A percentile compares a stretch with the other conserved stretches of the same genome.
Conservation (phyloP, 1,140 invertebrate genomes). For the Stratiolaelaps scimitus region DNA sequence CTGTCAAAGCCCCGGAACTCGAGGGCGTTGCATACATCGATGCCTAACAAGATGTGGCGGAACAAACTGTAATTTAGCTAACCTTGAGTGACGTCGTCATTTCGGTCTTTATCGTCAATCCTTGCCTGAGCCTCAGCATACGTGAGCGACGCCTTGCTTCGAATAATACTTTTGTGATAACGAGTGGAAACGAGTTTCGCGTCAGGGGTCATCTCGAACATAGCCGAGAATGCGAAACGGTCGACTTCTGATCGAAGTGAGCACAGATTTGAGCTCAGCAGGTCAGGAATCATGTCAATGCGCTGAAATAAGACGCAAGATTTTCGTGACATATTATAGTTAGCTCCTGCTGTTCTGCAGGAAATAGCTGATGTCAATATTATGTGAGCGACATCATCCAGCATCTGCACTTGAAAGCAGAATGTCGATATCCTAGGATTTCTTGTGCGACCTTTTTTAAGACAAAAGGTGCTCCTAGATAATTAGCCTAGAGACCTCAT, state of each 20-base stretch:
- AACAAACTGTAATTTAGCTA: background rate
- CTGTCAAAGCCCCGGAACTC: too few relatives aligned
- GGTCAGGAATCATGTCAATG: slow-evolving; percentile 51
- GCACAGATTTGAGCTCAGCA: slow-evolving; percentile 82
- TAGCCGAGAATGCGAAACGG: slow-evolving; percentile 74
- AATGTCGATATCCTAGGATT: too few relatives aligned
- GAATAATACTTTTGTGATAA: slow-evolving; percentile 82
- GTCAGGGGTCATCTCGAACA: slow-evolving; percentile 76
- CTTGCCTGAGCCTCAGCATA: slow-evolving; percentile 87
- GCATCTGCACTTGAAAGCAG: too few relatives aligned
- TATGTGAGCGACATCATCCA: too few relatives aligned
- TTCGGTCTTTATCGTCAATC: slow-evolving; percentile 66
- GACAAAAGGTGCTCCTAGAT: too few relatives aligned
- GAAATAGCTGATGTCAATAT: too few relatives aligned
- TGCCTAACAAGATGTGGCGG: background rate
- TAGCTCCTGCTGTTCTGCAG: too few relatives aligned
- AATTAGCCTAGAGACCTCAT: background rate
- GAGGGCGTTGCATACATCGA: background rate
- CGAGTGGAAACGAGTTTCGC: slow-evolving; percentile 68
- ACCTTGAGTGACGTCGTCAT: slow-evolving; percentile 57
- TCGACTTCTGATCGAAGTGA: slow-evolving; percentile 71
- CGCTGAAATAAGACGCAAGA: slow-evolving; percentile 36
- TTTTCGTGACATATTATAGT: slow-evolving; percentile 2
- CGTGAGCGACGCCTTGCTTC: slow-evolving; percentile 64
- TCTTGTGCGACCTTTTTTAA: too few relatives aligned